Evolutionary conservation across 1,140 invertebrate genomes (phyloP).

Genomic region (Mercenaria mercenaria): DNA sequence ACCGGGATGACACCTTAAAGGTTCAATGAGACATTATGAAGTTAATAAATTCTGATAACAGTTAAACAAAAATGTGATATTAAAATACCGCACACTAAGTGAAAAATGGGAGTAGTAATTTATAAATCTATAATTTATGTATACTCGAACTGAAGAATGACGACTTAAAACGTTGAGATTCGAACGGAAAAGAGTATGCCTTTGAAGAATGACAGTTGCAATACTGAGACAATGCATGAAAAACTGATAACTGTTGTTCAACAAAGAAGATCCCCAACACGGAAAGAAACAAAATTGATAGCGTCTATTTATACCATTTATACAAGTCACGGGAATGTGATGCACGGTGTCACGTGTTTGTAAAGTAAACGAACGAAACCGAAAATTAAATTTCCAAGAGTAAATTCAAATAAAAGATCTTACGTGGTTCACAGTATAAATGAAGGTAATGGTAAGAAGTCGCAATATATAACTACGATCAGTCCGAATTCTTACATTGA

Average conservation of each 20-base stretch:
- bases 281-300: constrained; percentile 36
- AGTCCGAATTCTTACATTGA: neutral
- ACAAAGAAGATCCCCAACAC: neutral
- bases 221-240: neutral
- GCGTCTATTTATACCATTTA: constrained; percentile 42
- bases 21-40: neutral
- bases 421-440: neutral
- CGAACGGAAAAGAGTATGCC: neutral
- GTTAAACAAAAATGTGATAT: neutral
- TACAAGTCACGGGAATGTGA: constrained; percentile 26
- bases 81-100: neutral
- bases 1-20: too few species aligned
- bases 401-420: constrained; percentile 26
- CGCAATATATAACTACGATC: neutral
- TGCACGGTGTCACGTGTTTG: constrained; percentile 5
- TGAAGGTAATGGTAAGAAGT: neutral
- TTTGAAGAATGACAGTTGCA: too few species aligned
- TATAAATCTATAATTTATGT: neutral
- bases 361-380: neutral
- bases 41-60: neutral
- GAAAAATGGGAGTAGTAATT: too few species aligned
- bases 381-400: constrained; percentile 39
- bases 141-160: neutral
- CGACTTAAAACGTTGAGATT: too few species aligned
- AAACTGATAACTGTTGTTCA: neutral